These are phyloP conservation scores for Cisticola juncidis DNA, from an alignment of 2,113 vertebrate genomes.

Conservation along the genomic window DNA sequence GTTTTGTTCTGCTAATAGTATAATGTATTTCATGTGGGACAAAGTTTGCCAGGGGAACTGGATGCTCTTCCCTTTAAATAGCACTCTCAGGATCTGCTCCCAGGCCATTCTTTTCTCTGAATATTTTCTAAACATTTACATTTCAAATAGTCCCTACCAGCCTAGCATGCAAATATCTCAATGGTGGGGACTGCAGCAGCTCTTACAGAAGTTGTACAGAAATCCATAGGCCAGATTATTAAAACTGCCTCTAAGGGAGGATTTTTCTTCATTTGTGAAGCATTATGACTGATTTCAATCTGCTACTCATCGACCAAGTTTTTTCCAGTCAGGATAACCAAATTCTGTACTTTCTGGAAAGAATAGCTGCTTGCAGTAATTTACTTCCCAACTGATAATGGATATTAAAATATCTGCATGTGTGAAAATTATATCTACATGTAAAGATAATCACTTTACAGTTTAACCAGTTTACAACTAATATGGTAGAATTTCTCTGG, in stretches of 20 bases:
- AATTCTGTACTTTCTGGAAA: background rate
- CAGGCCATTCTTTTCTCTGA: background rate
- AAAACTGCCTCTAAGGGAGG: background rate
- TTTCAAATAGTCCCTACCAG: background rate
- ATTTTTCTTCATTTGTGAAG: background rate
- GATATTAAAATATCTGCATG: background rate
- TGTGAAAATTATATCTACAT: background rate
- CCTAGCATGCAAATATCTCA: background rate
- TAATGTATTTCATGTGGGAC: background rate
- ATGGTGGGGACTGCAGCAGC: background rate
- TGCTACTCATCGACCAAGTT: background rate
- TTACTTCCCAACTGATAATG: background rate
- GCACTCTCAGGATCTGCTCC: background rate
- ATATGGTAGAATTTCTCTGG: background rate
- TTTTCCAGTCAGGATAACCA: background rate
- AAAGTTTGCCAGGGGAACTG: background rate
- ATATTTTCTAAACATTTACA: background rate
- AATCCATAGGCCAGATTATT: background rate
- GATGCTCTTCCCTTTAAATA: background rate
- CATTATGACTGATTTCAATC: background rate
- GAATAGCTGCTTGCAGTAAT: background rate
- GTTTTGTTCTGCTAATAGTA: background rate
- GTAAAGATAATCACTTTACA: background rate
- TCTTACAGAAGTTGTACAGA: background rate
- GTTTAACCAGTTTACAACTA: background rate